phyloP scores from a whole-genome alignment of 2,888 invertebrate genomes.

The Seladonia tumulorum region DNA sequence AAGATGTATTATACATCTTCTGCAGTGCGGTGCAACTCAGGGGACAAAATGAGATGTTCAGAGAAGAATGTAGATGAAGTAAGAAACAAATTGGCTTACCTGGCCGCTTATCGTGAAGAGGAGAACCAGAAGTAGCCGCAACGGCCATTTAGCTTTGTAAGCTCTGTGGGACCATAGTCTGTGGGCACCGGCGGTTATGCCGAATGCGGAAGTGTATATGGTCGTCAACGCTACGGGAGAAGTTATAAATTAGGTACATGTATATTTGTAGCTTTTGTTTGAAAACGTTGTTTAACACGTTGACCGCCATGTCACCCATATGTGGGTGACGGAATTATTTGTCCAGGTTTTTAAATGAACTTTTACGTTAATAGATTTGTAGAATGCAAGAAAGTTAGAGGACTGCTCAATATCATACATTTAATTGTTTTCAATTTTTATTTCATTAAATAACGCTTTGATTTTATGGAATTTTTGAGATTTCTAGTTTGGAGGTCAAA shows the following conservation, averaged over 20 bases:
- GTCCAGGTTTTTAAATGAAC: no score
- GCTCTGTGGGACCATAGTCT: constrained; percentile 93
- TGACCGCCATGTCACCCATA: no score
- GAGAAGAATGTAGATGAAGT: not conserved
- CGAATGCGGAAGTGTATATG: constrained; percentile 91
- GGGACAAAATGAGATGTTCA: not conserved
- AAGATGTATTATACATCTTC: no score
- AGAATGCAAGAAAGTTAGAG: no score
- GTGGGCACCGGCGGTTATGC: constrained; percentile 93
- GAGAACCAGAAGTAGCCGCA: constrained; percentile 88
- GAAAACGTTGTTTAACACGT: not conserved
- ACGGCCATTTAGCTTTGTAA: constrained; percentile 90
- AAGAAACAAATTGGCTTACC: constrained; percentile 84
- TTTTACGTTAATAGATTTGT: no score
- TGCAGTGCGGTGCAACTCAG: no score
- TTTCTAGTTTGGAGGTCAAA: no score
- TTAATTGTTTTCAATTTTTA: no score
- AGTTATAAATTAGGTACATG: not conserved
- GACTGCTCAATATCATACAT: no score
- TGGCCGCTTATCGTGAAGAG: constrained; percentile 93
- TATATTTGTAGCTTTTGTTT: constrained; percentile 14
- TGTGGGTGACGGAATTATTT: no score
- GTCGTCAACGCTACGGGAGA: constrained; percentile 86
- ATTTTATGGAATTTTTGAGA: no score
- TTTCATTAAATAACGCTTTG: no score